These are phyloP conservation scores for Coturnix japonica DNA, from an alignment of 2,113 vertebrate genomes.

Conservation along the genomic window DNA sequence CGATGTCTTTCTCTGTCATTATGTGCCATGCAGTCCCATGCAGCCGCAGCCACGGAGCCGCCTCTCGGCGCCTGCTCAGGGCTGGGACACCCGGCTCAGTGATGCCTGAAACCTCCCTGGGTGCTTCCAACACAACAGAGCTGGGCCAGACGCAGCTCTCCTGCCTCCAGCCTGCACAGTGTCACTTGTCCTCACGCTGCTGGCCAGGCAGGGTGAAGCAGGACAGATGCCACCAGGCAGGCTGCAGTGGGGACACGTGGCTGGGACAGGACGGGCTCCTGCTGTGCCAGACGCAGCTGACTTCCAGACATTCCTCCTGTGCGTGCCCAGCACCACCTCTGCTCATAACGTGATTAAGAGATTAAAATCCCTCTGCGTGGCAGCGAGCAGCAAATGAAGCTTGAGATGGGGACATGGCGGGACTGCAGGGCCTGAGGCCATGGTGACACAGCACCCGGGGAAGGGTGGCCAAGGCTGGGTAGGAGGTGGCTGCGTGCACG, in stretches of 20 bases:
- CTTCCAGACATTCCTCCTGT: constrained; percentile 69
- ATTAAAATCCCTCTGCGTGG: constrained; percentile 60
- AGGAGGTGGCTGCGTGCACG: background rate
- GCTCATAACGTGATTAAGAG: constrained; percentile 64
- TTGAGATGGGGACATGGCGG: constrained; percentile 13
- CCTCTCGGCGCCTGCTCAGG: fast-evolving
- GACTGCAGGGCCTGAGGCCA: background rate
- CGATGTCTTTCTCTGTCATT: background rate
- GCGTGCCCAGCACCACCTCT: constrained; percentile 49
- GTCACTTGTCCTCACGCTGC: background rate
- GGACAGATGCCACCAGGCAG: background rate
- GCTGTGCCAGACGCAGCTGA: background rate
- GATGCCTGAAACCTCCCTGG: fast-evolving
- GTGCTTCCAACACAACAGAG: background rate
- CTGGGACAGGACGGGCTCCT: constrained; percentile 6
- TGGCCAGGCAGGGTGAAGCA: background rate
- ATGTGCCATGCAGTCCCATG: background rate
- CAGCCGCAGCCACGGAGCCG: background rate
- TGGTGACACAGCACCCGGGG: fast-evolving
- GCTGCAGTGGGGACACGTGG: background rate
- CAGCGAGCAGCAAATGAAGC: constrained; percentile 57
- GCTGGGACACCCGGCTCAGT: fast-evolving
- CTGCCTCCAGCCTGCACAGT: background rate
- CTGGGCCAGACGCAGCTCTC: background rate
- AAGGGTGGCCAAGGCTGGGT: background rate